Conservation (phyloP, 2,797 vertebrate genomes). For the Bradypodion pumilum region DNA sequence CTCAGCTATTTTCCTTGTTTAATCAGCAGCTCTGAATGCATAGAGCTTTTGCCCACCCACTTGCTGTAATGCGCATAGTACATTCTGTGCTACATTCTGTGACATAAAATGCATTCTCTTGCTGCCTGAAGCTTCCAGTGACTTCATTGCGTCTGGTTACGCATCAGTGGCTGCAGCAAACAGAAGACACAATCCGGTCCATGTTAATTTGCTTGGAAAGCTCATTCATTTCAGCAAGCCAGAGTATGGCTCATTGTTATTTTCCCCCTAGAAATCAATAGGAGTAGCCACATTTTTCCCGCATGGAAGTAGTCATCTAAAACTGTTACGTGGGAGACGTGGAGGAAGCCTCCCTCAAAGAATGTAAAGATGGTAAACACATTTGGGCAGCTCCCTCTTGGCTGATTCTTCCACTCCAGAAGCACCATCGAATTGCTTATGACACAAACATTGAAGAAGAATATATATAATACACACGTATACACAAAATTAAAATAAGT, state of each 20-base stretch:
- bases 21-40: conserved; percentile 50
- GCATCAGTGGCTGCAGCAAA: neutral
- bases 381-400: too few species aligned
- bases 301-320: neutral
- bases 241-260: neutral
- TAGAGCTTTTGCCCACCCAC: conserved; percentile 37
- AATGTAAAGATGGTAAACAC: too few species aligned
- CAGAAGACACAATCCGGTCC: neutral
- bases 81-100: neutral
- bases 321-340: too few species aligned
- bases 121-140: neutral
- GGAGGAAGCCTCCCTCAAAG: too few species aligned
- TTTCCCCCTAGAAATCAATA: neutral
- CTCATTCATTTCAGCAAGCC: neutral
- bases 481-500: too few species aligned
- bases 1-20: conserved; percentile 54
- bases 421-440: too few species aligned
- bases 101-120: neutral
- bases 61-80: conserved; percentile 3
- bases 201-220: neutral
- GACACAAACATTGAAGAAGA: too few species aligned
- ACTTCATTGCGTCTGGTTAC: neutral
- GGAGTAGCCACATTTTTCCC: neutral
- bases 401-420: too few species aligned
- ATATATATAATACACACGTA: too few species aligned